Percentiles rank a stretch among this genome's conserved stretches.
Evolutionary conservation across 1,140 invertebrate genomes (phyloP).

Genomic region (Bicyclus anynana): DNA sequence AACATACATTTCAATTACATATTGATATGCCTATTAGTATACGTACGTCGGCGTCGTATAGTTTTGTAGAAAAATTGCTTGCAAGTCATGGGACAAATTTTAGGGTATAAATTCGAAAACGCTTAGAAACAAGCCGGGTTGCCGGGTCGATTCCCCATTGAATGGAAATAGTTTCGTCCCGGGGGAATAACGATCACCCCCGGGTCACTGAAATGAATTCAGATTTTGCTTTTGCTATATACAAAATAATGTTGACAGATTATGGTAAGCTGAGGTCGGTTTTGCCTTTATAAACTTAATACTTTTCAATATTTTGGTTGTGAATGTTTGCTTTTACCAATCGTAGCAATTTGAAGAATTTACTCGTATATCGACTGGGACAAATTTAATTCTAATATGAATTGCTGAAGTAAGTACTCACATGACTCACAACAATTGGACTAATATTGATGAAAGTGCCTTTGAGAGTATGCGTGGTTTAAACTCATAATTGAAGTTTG

Average conservation of each 20-base stretch:
- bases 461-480: too few species aligned
- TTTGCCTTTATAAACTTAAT: conserved; percentile 43
- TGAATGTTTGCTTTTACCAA: conserved; percentile 11
- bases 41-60: too few species aligned
- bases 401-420: too few species aligned
- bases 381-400: too few species aligned
- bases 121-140: conserved; percentile 16
- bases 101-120: conserved; percentile 33
- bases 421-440: too few species aligned
- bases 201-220: conserved; percentile 62
- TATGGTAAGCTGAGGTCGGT: conserved; percentile 34
- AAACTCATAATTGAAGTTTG: too few species aligned
- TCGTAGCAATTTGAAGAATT: too few species aligned
- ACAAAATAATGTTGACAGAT: conserved; percentile 28
- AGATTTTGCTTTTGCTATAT: conserved; percentile 57
- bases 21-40: too few species aligned
- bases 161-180: conserved; percentile 64
- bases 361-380: too few species aligned
- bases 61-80: too few species aligned
- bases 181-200: conserved; percentile 43
- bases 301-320: conserved; percentile 16
- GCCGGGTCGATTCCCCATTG: conserved; percentile 46
- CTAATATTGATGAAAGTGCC: too few species aligned
- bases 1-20: too few species aligned
- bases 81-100: conserved; percentile 8